Conservation (phyloP, 2,797 vertebrate species). For the Triplophysa bombifrons region DNA sequence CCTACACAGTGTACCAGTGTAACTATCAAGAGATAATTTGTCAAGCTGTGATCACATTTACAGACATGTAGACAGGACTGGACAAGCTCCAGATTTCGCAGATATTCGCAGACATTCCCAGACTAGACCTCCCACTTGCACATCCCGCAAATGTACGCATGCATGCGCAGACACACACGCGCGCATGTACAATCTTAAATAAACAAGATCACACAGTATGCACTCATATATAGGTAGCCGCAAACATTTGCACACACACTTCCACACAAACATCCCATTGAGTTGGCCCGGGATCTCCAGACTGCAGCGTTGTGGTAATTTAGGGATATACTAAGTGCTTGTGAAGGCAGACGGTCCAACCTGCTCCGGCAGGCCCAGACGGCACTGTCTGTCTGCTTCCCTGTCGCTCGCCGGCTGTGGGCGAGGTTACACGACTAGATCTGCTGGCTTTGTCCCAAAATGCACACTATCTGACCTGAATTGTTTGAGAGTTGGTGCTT, state of each 20-base stretch:
- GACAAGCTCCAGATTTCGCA: constrained; percentile 61
- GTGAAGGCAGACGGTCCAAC: constrained; percentile 54
- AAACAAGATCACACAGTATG: constrained; percentile 34
- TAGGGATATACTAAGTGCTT: constrained; percentile 62
- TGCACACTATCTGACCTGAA: not conserved
- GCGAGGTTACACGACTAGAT: constrained; percentile 33
- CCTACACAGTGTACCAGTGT: constrained; percentile 34
- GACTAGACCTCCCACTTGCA: constrained; percentile 51
- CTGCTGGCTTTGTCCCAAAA: not conserved
- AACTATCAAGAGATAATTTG: constrained; percentile 58
- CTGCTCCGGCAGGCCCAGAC: constrained; percentile 54
- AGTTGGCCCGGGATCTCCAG: constrained; percentile 48
- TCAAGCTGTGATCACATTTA: constrained; percentile 58
- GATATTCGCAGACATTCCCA: constrained; percentile 64
- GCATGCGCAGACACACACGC: constrained; percentile 25
- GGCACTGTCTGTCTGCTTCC: constrained; percentile 39
- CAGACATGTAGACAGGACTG: constrained; percentile 60
- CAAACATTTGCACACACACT: not conserved
- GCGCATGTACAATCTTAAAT: constrained; percentile 23
- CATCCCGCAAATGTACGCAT: constrained; percentile 13
- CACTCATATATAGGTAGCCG: constrained; percentile 19
- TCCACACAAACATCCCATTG: constrained; percentile 18
- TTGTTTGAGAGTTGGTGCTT: not conserved
- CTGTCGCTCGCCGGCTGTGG: constrained; percentile 35
- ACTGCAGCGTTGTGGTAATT: constrained; percentile 61